A percentile compares a stretch with the other conserved stretches of the same genome.
These are phyloP conservation scores for Gallinago nigripennis DNA, from an alignment of 2,797 vertebrate genomes.

Conservation along the genomic window DNA sequence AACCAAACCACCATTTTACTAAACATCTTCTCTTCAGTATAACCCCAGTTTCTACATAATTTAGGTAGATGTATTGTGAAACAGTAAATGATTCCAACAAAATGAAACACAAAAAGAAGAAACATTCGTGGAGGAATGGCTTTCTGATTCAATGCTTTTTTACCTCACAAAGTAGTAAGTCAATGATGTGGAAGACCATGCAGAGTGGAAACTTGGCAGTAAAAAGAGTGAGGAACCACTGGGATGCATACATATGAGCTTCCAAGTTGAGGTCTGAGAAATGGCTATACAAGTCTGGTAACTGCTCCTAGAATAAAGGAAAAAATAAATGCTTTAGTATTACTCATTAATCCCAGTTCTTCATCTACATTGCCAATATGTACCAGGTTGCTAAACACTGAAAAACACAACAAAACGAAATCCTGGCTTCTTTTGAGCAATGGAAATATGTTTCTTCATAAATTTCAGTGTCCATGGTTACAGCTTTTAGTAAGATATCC, in stretches of 20 bases:
- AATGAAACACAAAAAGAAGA: background rate
- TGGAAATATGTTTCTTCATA: background rate
- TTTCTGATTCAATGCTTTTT: background rate
- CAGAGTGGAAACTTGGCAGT: conserved; percentile 98
- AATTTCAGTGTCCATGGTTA: background rate
- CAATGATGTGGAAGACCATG: conserved; percentile 99
- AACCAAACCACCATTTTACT: background rate
- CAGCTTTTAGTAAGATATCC: background rate
- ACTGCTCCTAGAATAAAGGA: conserved; percentile 84
- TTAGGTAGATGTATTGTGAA: background rate
- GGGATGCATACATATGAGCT: conserved; percentile 98
- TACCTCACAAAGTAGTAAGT: conserved; percentile 97
- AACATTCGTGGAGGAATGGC: background rate
- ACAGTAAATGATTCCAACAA: background rate
- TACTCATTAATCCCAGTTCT: background rate
- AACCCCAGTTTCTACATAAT: background rate
- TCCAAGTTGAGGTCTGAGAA: conserved; percentile 92
- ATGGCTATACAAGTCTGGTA: conserved; percentile 90
- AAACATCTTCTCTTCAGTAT: background rate
- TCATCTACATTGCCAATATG: background rate
- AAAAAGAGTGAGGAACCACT: conserved; percentile 98
- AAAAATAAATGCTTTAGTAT: background rate
- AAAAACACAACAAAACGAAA: background rate
- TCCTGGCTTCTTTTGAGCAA: background rate
- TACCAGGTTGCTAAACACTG: background rate